Conservation (phyloP, 2,797 vertebrate genomes). For the Erethizon dorsatum region DNA sequence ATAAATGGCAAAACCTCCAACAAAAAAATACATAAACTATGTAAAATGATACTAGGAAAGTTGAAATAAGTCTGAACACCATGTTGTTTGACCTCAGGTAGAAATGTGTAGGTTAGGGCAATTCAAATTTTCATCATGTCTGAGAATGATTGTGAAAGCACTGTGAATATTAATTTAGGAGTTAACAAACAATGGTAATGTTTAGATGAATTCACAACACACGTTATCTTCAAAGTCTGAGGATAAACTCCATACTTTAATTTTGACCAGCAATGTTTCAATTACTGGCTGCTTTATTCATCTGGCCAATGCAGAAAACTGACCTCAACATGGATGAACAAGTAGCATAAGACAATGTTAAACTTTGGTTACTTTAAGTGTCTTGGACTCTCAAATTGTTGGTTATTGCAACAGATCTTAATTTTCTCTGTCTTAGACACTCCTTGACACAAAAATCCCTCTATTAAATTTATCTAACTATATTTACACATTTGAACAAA, state of each 20-base stretch:
- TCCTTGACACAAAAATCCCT: background rate
- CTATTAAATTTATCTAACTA: conserved; percentile 8
- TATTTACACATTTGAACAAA: background rate
- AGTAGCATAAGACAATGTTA: background rate
- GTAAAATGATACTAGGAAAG: background rate
- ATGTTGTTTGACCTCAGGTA: background rate
- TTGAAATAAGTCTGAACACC: background rate
- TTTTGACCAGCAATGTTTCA: background rate
- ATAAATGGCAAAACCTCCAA: background rate
- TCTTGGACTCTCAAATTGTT: background rate
- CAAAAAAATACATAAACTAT: background rate
- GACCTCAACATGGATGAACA: background rate
- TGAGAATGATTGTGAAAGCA: background rate
- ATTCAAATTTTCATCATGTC: background rate
- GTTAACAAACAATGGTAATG: background rate
- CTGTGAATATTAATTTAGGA: background rate
- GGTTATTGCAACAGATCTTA: background rate
- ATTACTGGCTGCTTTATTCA: background rate
- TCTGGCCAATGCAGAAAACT: background rate
- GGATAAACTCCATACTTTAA: background rate
- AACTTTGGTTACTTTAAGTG: background rate
- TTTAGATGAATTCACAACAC: background rate
- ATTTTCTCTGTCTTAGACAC: background rate
- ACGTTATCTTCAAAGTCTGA: background rate
- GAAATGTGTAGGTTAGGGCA: background rate